phyloP scores from a whole-genome alignment of 2,888 invertebrate species.

The Nomada hirtipes region DNA sequence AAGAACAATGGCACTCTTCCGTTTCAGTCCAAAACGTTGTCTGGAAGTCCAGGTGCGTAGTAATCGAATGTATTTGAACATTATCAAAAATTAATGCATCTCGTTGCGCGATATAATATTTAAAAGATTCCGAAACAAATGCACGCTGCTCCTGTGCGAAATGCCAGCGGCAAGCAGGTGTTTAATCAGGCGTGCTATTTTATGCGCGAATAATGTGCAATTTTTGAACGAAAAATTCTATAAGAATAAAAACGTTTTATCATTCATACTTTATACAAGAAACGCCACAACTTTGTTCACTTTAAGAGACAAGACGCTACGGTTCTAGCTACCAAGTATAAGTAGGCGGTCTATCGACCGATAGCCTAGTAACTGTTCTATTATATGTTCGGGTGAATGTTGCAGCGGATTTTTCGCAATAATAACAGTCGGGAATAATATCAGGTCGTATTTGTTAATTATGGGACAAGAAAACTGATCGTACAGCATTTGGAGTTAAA shows the following conservation, averaged over 20 bases:
- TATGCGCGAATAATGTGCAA: not conserved
- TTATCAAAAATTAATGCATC: conserved; percentile 22
- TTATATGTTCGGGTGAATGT: conserved; percentile 1
- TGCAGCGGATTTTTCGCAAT: not conserved
- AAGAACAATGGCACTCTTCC: conserved; percentile 82
- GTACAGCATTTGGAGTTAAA: conserved; percentile 8
- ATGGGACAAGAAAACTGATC: not conserved
- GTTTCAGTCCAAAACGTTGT: conserved; percentile 81
- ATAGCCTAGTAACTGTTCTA: conserved; percentile 46
- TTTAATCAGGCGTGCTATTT: conserved; percentile 16
- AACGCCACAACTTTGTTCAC: conserved; percentile 10
- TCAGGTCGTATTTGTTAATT: not conserved
- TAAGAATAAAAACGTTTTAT: not conserved
- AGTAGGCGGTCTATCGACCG: conserved; percentile 64
- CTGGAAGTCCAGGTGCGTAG: conserved; percentile 81
- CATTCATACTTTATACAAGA: not conserved
- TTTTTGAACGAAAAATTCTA: not conserved
- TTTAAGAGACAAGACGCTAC: conserved; percentile 41
- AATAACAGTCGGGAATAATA: not conserved
- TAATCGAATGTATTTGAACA: conserved; percentile 6
- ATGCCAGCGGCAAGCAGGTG: conserved; percentile 65
- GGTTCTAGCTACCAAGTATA: conserved; percentile 38
- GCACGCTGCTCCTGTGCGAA: conserved; percentile 68
- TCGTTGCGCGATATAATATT: conserved; percentile 45
- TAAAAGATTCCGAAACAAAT: conserved; percentile 53